A percentile compares a stretch with the other conserved stretches of the same genome.
Conservation (phyloP, 2,797 vertebrate species). For the Muscicapa comitata region DNA sequence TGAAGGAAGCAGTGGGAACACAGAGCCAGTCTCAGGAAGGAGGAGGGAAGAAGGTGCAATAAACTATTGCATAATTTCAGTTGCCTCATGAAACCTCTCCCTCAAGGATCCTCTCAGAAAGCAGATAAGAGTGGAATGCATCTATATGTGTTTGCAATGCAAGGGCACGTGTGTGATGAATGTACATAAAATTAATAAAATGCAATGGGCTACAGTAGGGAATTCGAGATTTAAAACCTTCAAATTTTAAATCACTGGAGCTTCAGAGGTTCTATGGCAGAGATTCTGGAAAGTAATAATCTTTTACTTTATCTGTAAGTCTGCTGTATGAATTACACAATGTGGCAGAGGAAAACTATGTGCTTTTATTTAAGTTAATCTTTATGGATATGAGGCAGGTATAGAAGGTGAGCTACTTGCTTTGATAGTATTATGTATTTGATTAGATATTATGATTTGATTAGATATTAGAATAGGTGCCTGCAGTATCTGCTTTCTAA, state of each 20-base stretch:
- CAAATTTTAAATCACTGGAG: not conserved
- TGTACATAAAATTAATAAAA: not conserved
- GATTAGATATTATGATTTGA: constrained; percentile 14
- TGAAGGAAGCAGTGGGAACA: not conserved
- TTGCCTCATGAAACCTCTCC: not conserved
- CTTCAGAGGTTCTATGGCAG: not conserved
- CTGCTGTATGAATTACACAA: not conserved
- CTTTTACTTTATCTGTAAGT: not conserved
- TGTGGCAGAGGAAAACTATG: not conserved
- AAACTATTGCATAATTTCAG: not conserved
- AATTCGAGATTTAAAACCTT: not conserved
- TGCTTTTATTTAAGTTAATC: constrained; percentile 26
- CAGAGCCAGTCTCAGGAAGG: not conserved
- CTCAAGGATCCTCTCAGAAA: not conserved
- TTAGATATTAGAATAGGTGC: constrained; percentile 6
- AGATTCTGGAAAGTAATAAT: not conserved
- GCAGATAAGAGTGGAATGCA: not conserved
- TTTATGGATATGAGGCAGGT: not conserved
- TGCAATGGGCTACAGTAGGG: not conserved
- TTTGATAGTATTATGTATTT: constrained; percentile 35
- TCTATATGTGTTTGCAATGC: not conserved
- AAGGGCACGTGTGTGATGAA: not conserved
- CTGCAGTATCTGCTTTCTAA: not conserved
- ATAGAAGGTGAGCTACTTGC: not conserved
- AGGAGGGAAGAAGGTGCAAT: not conserved